Evolutionary conservation across 2,797 vertebrate species (phyloP).

Genomic region (Girardinus metallicus): DNA sequence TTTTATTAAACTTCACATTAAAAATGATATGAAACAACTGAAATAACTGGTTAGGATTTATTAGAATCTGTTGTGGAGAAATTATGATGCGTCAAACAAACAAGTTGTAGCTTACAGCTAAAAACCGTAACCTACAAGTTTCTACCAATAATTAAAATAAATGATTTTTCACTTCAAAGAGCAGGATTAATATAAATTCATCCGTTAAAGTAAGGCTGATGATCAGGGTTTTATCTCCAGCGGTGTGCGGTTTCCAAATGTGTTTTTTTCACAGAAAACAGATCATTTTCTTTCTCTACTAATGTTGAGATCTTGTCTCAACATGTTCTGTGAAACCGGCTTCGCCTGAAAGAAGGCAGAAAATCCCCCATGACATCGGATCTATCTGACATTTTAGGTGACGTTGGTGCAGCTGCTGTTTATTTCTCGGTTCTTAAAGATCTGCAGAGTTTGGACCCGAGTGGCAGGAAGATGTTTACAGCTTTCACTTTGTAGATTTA

Average conservation of each 20-base stretch:
- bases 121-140: background rate
- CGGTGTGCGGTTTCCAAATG: background rate
- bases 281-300: background rate
- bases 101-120: too few relatives aligned
- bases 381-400: background rate
- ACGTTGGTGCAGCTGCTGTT: background rate
- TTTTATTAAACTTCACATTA: background rate
- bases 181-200: too few relatives aligned
- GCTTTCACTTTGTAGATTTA: background rate
- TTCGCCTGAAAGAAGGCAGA: background rate
- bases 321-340: background rate
- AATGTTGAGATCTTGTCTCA: background rate
- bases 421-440: background rate
- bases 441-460: background rate
- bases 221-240: too few relatives aligned
- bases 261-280: background rate
- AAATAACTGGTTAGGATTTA: background rate
- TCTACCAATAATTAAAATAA: background rate
- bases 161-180: background rate
- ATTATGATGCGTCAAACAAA: too few relatives aligned
- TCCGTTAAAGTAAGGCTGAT: background rate
- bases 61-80: background rate
- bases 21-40: background rate
- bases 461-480: background rate
- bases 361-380: background rate